Conservation (phyloP, 2,888 invertebrate species). For the Cheilosia grossa region DNA sequence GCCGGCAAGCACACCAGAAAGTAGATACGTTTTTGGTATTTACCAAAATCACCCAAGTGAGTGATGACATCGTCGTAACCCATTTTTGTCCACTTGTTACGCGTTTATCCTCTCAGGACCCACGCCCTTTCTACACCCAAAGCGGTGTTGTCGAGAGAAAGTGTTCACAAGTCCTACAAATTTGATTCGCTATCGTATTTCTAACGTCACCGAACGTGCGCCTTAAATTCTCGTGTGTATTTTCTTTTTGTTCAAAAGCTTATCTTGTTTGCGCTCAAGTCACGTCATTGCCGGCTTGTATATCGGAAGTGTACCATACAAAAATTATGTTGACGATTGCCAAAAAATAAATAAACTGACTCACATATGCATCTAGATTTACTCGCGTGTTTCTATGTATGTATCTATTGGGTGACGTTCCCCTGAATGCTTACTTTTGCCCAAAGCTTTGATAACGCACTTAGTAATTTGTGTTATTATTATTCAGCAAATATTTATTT, state of each 20-base stretch:
- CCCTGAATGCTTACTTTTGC: conserved; percentile 20
- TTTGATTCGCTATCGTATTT: neutral
- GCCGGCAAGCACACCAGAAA: conserved; percentile 88
- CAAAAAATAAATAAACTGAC: conserved; percentile 34
- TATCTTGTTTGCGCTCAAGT: conserved; percentile 13
- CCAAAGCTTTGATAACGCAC: conserved; percentile 41
- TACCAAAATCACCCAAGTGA: conserved; percentile 88
- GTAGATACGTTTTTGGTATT: conserved; percentile 88
- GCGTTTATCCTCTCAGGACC: neutral
- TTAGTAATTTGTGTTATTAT: neutral
- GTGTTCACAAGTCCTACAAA: neutral
- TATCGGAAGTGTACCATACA: conserved; percentile 30
- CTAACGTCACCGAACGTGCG: conserved; percentile 21
- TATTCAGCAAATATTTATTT: conserved; percentile 7
- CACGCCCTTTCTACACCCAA: neutral
- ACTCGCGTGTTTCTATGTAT: conserved; percentile 9
- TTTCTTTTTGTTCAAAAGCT: neutral
- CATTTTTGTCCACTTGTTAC: conserved; percentile 82
- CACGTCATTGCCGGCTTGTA: conserved; percentile 60
- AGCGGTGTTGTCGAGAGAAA: neutral
- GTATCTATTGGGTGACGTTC: conserved; percentile 24
- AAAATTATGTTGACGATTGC: conserved; percentile 55
- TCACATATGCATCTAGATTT: neutral
- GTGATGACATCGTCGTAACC: conserved; percentile 89
- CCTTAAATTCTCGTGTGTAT: neutral